phyloP scores from a whole-genome alignment of 2,797 vertebrate species.

The Melanotaenia pygmaea region DNA sequence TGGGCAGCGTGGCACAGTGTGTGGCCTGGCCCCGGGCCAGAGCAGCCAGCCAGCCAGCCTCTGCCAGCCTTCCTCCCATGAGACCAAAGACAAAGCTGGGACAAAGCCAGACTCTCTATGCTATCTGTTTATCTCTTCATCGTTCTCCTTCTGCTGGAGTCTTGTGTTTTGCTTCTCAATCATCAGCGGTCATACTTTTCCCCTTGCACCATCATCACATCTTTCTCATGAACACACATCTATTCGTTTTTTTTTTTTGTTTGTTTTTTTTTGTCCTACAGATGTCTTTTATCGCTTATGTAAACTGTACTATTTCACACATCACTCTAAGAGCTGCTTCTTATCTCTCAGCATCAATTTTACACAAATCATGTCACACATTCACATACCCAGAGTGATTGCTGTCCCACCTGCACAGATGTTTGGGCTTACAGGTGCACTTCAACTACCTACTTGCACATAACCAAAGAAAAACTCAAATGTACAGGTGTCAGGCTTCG shows the following conservation, averaged over 20 bases:
- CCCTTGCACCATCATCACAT: not conserved
- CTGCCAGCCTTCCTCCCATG: constrained; percentile 76
- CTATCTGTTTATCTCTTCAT: constrained; percentile 57
- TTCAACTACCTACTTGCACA: not conserved
- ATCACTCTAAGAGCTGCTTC: not conserved
- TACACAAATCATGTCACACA: constrained; percentile 15
- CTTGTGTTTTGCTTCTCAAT: constrained; percentile 29
- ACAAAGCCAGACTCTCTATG: constrained; percentile 69
- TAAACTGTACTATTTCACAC: constrained; percentile 1
- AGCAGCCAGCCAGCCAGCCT: constrained; percentile 72
- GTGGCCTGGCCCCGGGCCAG: constrained; percentile 81
- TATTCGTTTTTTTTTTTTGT: not conserved
- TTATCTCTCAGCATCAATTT: constrained; percentile 5
- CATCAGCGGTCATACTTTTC: constrained; percentile 12
- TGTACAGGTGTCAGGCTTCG: constrained; percentile 1
- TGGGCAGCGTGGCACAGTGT: constrained; percentile 71
- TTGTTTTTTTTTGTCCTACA: not conserved
- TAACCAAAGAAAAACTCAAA: not conserved
- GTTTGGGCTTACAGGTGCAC: not conserved
- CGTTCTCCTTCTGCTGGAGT: constrained; percentile 20
- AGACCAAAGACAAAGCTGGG: constrained; percentile 85
- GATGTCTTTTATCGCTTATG: constrained; percentile 3
- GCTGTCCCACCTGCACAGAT: constrained; percentile 23
- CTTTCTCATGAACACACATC: constrained; percentile 8
- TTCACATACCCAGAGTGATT: not conserved